A percentile compares a stretch with the other conserved stretches of the same genome.
These are phyloP conservation scores for Pygoscelis antarcticus DNA, from an alignment of 2,113 vertebrate genomes.

Conservation along the genomic window DNA sequence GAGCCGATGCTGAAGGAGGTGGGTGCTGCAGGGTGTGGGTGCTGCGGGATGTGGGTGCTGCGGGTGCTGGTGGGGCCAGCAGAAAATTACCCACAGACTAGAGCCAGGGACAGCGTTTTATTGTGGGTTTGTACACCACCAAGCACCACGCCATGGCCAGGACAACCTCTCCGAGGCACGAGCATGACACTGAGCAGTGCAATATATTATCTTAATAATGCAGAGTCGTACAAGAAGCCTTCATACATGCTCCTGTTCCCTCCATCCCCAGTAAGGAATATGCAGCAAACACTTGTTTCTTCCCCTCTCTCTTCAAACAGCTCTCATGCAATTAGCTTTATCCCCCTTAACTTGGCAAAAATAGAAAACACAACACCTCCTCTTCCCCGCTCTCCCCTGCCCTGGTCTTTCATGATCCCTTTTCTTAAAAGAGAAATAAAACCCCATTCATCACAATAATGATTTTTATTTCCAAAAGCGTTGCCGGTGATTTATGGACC, in stretches of 20 bases:
- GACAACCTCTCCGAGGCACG: not conserved
- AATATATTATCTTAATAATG: accelerated
- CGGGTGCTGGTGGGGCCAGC: accelerated
- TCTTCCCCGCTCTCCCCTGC: not conserved
- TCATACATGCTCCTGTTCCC: accelerated
- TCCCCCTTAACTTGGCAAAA: not conserved
- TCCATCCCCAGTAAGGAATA: not conserved
- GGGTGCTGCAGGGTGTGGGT: not conserved
- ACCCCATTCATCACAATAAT: constrained; percentile 43
- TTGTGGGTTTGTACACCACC: not conserved
- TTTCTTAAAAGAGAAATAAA: constrained; percentile 14
- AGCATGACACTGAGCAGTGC: not conserved
- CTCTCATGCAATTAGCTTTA: not conserved
- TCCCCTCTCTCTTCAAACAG: not conserved
- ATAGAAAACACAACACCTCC: not conserved
- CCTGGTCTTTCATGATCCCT: not conserved
- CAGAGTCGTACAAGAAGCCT: accelerated
- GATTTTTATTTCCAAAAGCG: constrained; percentile 41
- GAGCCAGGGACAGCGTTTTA: not conserved
- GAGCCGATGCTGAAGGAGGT: not conserved
- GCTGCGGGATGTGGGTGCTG: not conserved
- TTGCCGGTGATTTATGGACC: constrained; percentile 11
- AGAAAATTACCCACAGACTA: not conserved
- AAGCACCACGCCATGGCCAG: accelerated
- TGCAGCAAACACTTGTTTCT: not conserved